Percentiles rank a stretch among this genome's conserved stretches.
phyloP scores from a whole-genome alignment of 2,888 invertebrate species.

The Lamellibrachia columna region DNA sequence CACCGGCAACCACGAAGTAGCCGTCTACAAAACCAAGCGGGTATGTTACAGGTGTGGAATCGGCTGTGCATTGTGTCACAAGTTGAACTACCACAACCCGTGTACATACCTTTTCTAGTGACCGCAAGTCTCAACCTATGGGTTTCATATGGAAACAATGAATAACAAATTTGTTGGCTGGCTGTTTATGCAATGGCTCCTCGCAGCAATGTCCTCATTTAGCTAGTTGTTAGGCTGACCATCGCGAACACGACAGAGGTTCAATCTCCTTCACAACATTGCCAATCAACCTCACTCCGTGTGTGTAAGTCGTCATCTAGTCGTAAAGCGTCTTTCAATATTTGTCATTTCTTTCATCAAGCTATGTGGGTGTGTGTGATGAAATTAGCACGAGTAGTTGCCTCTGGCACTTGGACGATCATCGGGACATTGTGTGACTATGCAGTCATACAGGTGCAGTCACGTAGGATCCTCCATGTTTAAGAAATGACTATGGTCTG shows the following conservation, averaged over 20 bases:
- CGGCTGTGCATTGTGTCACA: not conserved
- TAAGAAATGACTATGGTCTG: not conserved
- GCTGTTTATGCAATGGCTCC: not conserved
- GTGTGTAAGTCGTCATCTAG: not conserved
- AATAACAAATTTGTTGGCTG: not conserved
- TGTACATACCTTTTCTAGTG: not conserved
- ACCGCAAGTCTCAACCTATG: not conserved
- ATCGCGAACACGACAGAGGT: not conserved
- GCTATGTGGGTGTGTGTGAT: too few species aligned
- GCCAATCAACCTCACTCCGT: not conserved
- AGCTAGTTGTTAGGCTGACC: not conserved
- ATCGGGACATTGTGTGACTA: too few species aligned
- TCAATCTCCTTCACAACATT: not conserved
- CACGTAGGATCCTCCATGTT: too few species aligned
- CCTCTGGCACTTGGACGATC: too few species aligned
- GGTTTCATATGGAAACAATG: not conserved
- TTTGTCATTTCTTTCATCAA: too few species aligned
- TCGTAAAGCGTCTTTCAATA: not conserved
- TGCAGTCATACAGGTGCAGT: too few species aligned
- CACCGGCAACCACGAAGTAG: not conserved
- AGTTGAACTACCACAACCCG: not conserved
- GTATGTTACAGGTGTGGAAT: not conserved
- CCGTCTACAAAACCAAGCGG: slow-evolving; percentile 16
- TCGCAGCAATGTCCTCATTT: not conserved
- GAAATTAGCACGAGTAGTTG: too few species aligned